Conservation (phyloP, 2,113 vertebrate species). For the Pogona vitticeps region DNA sequence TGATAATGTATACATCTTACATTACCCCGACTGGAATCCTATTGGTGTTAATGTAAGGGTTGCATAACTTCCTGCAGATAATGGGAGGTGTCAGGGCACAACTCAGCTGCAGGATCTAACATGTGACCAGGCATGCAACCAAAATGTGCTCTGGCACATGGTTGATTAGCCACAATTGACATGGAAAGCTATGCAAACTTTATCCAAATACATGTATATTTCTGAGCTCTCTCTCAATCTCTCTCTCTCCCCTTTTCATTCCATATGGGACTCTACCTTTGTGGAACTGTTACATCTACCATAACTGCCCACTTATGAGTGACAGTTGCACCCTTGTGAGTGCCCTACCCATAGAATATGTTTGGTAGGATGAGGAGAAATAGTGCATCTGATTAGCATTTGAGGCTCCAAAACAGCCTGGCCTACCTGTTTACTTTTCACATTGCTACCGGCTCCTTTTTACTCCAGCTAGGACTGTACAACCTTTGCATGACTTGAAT, state of each 20-base stretch:
- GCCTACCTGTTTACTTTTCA: not conserved
- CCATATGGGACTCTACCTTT: not conserved
- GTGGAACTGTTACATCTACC: not conserved
- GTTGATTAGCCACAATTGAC: too few relatives aligned
- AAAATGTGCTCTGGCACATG: too few relatives aligned
- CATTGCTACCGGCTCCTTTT: not conserved
- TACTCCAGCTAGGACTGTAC: not conserved
- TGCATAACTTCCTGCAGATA: too few relatives aligned
- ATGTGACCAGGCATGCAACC: too few relatives aligned
- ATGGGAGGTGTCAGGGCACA: too few relatives aligned
- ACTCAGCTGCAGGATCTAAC: too few relatives aligned
- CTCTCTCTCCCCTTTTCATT: not conserved
- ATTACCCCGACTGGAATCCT: too few relatives aligned
- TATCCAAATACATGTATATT: too few relatives aligned
- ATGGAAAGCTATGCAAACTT: too few relatives aligned
- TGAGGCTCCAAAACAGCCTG: not conserved
- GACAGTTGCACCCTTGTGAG: too few relatives aligned
- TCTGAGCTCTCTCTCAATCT: not conserved
- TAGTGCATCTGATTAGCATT: not conserved
- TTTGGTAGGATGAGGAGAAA: not conserved
- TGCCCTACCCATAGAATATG: not conserved
- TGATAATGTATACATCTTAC: too few relatives aligned
- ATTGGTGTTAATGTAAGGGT: too few relatives aligned
- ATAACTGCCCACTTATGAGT: not conserved
- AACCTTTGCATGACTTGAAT: not conserved